Conservation (phyloP, 2,113 vertebrate species). For the Macaca mulatta region DNA sequence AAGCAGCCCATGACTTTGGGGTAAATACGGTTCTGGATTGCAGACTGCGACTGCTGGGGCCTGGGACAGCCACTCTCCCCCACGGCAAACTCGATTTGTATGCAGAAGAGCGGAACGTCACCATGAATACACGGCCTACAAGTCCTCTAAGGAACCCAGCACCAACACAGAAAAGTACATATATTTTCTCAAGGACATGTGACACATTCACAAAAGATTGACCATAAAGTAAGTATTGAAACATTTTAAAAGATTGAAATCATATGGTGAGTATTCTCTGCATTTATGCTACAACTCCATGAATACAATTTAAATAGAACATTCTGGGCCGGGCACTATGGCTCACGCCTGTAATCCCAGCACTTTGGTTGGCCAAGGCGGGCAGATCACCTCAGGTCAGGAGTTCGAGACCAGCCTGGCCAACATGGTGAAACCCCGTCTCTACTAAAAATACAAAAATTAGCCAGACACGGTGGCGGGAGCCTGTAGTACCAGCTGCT, state of each 20-base stretch:
- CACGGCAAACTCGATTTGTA: neutral
- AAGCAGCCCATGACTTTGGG: too few relatives aligned
- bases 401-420: too few relatives aligned
- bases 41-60: neutral
- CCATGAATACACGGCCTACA: rapidly evolving
- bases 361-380: too few relatives aligned
- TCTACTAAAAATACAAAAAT: too few relatives aligned
- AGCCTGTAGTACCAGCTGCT: neutral
- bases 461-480: neutral
- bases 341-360: too few relatives aligned
- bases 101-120: neutral
- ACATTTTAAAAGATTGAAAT: neutral
- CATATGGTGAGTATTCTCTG: neutral
- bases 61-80: neutral
- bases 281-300: neutral
- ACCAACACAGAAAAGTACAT: rapidly evolving
- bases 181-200: neutral
- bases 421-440: too few relatives aligned
- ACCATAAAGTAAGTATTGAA: neutral
- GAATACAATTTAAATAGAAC: neutral
- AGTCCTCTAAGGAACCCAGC: neutral
- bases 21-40: neutral
- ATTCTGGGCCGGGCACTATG: neutral
- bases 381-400: too few relatives aligned
- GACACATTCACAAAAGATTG: neutral